Percentiles rank a stretch among this genome's conserved stretches.
phyloP scores from a whole-genome alignment of 2,797 vertebrate species.

The Gymnothorax javanicus region DNA sequence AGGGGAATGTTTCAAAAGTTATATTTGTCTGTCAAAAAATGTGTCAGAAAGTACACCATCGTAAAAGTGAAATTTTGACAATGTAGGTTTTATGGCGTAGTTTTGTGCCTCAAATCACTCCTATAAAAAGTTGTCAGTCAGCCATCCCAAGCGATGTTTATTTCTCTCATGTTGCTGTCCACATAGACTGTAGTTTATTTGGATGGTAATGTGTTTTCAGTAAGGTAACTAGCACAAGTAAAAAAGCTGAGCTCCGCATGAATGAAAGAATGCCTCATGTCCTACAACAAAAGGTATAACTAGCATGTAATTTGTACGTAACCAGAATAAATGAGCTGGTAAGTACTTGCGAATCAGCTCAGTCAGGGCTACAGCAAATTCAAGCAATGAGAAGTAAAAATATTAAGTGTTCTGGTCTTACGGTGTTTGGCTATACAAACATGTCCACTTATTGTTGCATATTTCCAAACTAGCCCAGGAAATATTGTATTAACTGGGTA shows the following conservation, averaged over 20 bases:
- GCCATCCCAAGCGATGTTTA: too few relatives aligned
- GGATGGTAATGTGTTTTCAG: neutral
- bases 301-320: neutral
- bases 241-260: neutral
- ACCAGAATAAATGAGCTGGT: neutral
- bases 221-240: neutral
- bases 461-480: neutral
- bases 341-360: neutral
- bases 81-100: neutral
- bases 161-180: too few relatives aligned
- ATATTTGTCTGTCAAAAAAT: too few relatives aligned
- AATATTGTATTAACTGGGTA: neutral
- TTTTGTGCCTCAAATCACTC: neutral
- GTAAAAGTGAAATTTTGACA: neutral
- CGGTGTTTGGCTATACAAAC: neutral
- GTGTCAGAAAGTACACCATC: neutral
- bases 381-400: neutral
- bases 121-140: neutral
- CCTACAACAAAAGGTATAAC: neutral
- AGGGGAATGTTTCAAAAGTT: too few relatives aligned
- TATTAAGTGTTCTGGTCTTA: neutral
- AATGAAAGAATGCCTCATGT: neutral
- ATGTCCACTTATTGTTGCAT: neutral
- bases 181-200: neutral
- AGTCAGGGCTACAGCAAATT: neutral